Conservation (phyloP, 2,888 invertebrate genomes). For the Alloscopus bannaensis region DNA sequence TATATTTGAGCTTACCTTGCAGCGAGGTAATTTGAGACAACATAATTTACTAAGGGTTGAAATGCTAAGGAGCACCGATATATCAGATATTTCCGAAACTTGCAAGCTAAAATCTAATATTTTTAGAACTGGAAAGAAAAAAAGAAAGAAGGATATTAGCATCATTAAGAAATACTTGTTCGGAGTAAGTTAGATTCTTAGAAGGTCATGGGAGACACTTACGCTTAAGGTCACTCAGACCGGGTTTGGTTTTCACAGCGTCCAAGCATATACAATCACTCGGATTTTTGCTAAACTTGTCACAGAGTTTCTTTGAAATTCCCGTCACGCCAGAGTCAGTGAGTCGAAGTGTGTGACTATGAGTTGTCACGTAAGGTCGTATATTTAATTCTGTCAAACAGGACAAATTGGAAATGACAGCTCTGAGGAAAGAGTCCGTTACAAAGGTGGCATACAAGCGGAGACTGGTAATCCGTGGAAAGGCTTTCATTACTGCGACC, state of each 20-base stretch:
- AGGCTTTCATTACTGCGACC: slow-evolving; percentile 36
- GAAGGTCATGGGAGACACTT: too few relatives aligned
- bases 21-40: slow-evolving; percentile 46
- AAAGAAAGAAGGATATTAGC: too few relatives aligned
- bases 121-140: slow-evolving; percentile 44
- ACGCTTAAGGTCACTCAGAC: slow-evolving; percentile 49
- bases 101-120: slow-evolving; percentile 41
- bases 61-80: slow-evolving; percentile 53
- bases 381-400: slow-evolving; percentile 41
- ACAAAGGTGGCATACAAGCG: slow-evolving; percentile 39
- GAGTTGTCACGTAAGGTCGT: slow-evolving; percentile 9
- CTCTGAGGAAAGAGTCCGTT: slow-evolving; percentile 42
- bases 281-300: slow-evolving; percentile 11
- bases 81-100: slow-evolving; percentile 33
- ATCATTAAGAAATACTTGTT: too few relatives aligned
- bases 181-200: too few relatives aligned
- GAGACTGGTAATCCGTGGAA: slow-evolving; percentile 37
- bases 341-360: slow-evolving; percentile 4
- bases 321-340: slow-evolving; percentile 58
- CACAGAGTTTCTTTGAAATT: slow-evolving; percentile 12
- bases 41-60: slow-evolving; percentile 28
- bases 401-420: slow-evolving; percentile 24
- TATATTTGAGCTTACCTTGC: slow-evolving; percentile 44
- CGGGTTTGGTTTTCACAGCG: slow-evolving; percentile 16
- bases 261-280: neutral